Evolutionary conservation across 2,113 vertebrate species (phyloP).

Genomic region (Colistium nudipinnis): DNA sequence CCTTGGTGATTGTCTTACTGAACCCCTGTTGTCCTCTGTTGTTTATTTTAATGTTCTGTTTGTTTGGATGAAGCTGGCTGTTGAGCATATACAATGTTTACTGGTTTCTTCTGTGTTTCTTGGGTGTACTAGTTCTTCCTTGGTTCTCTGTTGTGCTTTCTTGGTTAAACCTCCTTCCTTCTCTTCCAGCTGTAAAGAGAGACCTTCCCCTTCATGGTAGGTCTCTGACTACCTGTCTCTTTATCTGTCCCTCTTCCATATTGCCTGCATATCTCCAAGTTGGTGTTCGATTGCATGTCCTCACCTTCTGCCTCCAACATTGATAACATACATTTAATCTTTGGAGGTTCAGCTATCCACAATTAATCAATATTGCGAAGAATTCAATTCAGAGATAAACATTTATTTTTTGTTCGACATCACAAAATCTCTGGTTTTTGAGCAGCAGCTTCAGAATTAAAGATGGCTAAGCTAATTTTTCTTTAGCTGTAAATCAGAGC

Average conservation of each 20-base stretch:
- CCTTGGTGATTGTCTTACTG: not conserved
- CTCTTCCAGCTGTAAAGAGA: conserved; percentile 85
- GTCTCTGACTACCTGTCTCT: conserved; percentile 66
- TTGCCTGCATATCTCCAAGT: not conserved
- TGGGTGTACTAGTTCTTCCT: conserved; percentile 1
- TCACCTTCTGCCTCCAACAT: not conserved
- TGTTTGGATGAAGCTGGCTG: not conserved
- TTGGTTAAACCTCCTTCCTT: conserved; percentile 63
- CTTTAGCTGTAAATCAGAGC: too few species aligned
- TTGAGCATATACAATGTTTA: not conserved
- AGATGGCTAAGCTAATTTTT: too few species aligned
- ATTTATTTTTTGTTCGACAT: too few species aligned
- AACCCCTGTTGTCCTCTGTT: not conserved
- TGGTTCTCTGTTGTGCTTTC: conserved; percentile 31
- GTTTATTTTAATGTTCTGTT: not conserved
- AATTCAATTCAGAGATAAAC: too few species aligned
- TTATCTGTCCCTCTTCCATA: not conserved
- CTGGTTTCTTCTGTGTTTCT: conserved; percentile 16
- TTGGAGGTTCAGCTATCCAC: not conserved
- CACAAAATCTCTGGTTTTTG: too few species aligned
- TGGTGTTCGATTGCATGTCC: not conserved
- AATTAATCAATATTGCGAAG: too few species aligned
- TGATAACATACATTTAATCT: not conserved
- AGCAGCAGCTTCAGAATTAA: too few species aligned
- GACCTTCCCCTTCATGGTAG: conserved; percentile 84